phyloP scores from a whole-genome alignment of 2,888 invertebrate genomes.

The Ditula angustiorana region DNA sequence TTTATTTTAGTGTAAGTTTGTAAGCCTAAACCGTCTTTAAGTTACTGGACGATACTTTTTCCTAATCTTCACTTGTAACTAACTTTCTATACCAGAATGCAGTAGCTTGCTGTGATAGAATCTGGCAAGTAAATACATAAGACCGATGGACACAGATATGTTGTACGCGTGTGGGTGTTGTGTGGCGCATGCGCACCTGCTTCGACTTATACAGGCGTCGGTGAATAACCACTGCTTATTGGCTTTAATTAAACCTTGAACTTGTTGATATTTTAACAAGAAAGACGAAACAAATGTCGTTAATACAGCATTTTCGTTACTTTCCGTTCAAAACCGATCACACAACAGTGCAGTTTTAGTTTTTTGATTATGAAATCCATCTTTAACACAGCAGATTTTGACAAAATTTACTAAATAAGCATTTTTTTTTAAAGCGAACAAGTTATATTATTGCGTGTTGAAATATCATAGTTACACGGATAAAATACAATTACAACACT shows the following conservation, averaged over 20 bases:
- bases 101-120: constrained; percentile 22
- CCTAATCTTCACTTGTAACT: neutral
- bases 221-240: constrained; percentile 26
- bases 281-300: neutral
- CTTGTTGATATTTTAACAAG: constrained; percentile 12
- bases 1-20: too few relatives aligned
- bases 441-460: constrained; percentile 4
- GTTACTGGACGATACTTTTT: too few relatives aligned
- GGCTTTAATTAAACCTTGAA: constrained; percentile 36
- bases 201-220: constrained; percentile 33
- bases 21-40: too few relatives aligned
- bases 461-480: constrained; percentile 19
- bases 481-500: constrained; percentile 27
- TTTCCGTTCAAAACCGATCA: too few relatives aligned
- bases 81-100: constrained; percentile 15
- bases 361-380: too few relatives aligned
- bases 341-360: too few relatives aligned
- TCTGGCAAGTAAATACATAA: constrained; percentile 14
- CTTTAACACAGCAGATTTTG: too few relatives aligned
- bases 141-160: constrained; percentile 9
- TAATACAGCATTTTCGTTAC: too few relatives aligned
- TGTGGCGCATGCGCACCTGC: constrained; percentile 20
- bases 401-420: too few relatives aligned
- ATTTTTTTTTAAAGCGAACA: too few relatives aligned
- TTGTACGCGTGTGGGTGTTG: constrained; percentile 13